Evolutionary conservation across 37 sponge, comb jelly and placozoan genomes (phyloP), one percentile per base, ranked within the genome.

Genomic region (Diacarnus erythraeanus): DNA sequence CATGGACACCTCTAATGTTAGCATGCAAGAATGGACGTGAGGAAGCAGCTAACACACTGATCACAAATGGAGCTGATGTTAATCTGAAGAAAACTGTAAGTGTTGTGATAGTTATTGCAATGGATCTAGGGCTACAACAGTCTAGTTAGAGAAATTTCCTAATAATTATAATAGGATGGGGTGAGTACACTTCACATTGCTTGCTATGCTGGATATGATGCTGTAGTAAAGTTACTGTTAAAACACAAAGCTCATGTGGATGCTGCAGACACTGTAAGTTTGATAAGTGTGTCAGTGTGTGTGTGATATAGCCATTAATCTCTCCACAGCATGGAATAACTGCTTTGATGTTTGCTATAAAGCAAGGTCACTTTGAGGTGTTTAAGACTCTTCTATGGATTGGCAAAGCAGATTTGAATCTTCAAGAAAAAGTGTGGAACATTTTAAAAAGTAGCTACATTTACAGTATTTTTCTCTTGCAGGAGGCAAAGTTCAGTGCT

Each of bases 401-500:
- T 17, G 31, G 31, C 33, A 20, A 65, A 30, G 66, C 66, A 31
- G 34, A 65, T 30, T 31, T 65, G 66, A 65, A 65, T 31, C 27
- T 65, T 10, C 66, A 65, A 65, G 66, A 65, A 30, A 18, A 65
- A 3, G 66, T 65, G 34, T 47, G 12, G 51, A 47, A 12, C 12
- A 47, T 47, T 47, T 47, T 17, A 59, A 59, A 27, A 17, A 31
- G 34, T 31, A 15, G 66, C 31, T 31, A 8, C 33, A 25, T 65
- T 65, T 12, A n/a, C 27, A 60, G 23, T 60, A 60, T 60, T 17
- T n/a, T 17, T 60, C 31, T 65, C 66, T 31, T 30, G 34, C 35
- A 65, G 66, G 66, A 65, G 66, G 66, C 66, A 8, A 65, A 65
- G 30, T 65, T 65, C 34, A 65, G 66, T 65, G 66, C 31, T 20